Conservation (phyloP, 2,888 invertebrate species). For the Cephus pulcher region DNA sequence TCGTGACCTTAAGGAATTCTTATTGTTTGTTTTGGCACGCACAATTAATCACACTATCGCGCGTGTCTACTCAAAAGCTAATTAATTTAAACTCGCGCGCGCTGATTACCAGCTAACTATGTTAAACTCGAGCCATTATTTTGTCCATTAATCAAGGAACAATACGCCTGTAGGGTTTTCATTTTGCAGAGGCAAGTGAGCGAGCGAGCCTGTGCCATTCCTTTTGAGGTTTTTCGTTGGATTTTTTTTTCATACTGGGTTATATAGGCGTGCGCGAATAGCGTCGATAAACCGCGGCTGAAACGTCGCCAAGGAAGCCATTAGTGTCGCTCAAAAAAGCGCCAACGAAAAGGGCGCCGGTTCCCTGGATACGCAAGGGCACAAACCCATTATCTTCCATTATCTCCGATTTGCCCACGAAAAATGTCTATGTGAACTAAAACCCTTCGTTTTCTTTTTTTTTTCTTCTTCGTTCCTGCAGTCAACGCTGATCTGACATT, state of each 20-base stretch:
- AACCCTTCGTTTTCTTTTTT: background rate
- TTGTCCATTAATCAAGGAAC: slow-evolving; percentile 43
- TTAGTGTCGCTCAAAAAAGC: background rate
- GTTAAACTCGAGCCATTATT: slow-evolving; percentile 47
- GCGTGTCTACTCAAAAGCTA: slow-evolving; percentile 38
- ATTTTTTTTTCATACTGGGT: background rate
- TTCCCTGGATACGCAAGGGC: background rate
- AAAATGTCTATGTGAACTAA: background rate
- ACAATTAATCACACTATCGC: slow-evolving; percentile 51
- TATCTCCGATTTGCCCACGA: background rate
- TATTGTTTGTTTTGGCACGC: slow-evolving; percentile 14
- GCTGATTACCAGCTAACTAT: slow-evolving; percentile 45
- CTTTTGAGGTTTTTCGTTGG: background rate
- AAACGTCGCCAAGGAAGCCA: background rate
- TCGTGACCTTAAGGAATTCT: background rate
- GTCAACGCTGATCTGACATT: background rate
- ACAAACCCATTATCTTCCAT: background rate
- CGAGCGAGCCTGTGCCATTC: background rate
- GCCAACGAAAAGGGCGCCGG: background rate
- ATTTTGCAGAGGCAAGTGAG: slow-evolving; percentile 22
- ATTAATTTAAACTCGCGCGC: slow-evolving; percentile 39
- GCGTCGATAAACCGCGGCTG: background rate
- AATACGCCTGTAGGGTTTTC: slow-evolving; percentile 21
- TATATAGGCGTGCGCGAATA: background rate
- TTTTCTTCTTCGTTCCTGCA: background rate